These are phyloP conservation scores for Ammodytes dubius DNA, from an alignment of 2,113 vertebrate genomes.

Conservation along the genomic window DNA sequence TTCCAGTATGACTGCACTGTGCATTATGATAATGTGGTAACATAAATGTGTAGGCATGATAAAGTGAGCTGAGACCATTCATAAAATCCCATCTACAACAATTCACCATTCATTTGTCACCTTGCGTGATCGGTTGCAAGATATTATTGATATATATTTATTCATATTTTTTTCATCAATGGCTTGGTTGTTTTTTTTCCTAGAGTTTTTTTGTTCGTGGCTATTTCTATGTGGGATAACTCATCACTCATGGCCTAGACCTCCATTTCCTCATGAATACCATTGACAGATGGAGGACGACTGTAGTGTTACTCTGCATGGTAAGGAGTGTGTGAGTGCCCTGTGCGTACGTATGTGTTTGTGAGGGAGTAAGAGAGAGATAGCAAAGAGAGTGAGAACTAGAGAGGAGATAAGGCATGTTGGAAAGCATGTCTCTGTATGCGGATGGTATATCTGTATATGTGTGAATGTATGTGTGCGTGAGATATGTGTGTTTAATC, in stretches of 20 bases:
- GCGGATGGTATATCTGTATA: conserved; percentile 6
- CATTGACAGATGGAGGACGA: conserved; percentile 79
- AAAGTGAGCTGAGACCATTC: conserved; percentile 24
- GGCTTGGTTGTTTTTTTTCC: conserved; percentile 35
- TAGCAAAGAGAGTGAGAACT: conserved; percentile 17
- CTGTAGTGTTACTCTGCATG: conserved; percentile 71
- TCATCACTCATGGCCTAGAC: conserved; percentile 76
- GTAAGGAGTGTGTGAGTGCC: conserved; percentile 50
- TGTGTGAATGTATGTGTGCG: conserved; percentile 6
- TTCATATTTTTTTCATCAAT: conserved; percentile 40
- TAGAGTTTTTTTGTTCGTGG: conserved; percentile 55
- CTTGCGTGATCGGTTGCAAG: conserved; percentile 20
- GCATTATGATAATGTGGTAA: conserved; percentile 15
- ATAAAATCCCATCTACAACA: conserved; percentile 16
- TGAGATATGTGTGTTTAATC: background rate
- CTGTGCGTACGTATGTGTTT: conserved; percentile 25
- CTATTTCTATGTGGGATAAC: conserved; percentile 63
- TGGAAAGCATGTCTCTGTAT: conserved; percentile 46
- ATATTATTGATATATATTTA: conserved; percentile 52
- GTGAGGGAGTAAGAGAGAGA: conserved; percentile 20
- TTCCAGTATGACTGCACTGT: background rate
- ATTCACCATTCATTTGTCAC: conserved; percentile 44
- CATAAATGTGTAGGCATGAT: conserved; percentile 28
- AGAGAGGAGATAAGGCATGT: conserved; percentile 29
- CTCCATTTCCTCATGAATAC: conserved; percentile 81